Percentiles rank a stretch among this genome's conserved stretches.
Conservation (phyloP, 2,113 vertebrate species). For the Syngnathoides biaculeatus region DNA sequence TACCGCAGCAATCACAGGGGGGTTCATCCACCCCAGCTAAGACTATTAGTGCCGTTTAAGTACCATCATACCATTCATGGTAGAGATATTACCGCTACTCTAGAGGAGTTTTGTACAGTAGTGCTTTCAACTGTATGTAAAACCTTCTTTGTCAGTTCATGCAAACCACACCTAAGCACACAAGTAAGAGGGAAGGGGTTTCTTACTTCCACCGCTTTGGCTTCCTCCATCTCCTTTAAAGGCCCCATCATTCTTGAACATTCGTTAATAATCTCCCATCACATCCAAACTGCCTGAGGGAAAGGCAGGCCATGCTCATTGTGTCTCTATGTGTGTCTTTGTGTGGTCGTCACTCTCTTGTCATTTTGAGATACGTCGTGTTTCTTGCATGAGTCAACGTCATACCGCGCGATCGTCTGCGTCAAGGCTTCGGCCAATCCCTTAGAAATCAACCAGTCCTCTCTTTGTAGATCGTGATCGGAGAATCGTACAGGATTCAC, state of each 20-base stretch:
- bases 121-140: not conserved
- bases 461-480: conserved; percentile 84
- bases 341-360: conserved; percentile 17
- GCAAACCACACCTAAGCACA: not conserved
- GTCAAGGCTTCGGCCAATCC: not conserved
- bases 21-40: conserved; percentile 11
- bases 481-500: conserved; percentile 92
- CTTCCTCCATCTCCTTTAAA: conserved; percentile 12
- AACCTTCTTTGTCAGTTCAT: not conserved
- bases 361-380: conserved; percentile 21
- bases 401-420: conserved; percentile 21
- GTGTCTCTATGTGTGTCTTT: conserved; percentile 54
- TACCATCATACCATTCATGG: conserved; percentile 15
- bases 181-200: not conserved
- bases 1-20: conserved; percentile 5
- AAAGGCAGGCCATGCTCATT: conserved; percentile 75
- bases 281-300: conserved; percentile 60
- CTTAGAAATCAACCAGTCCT: conserved; percentile 1
- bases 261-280: conserved; percentile 28
- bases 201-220: conserved; percentile 2
- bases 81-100: not conserved
- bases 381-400: conserved; percentile 46
- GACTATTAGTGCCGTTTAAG: conserved; percentile 11
- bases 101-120: not conserved
- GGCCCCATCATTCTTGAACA: conserved; percentile 13